Evolutionary conservation across 2,797 vertebrate species (phyloP), one percentile per base, ranked within the genome.

Genomic region (Lacerta bilineata): DNA sequence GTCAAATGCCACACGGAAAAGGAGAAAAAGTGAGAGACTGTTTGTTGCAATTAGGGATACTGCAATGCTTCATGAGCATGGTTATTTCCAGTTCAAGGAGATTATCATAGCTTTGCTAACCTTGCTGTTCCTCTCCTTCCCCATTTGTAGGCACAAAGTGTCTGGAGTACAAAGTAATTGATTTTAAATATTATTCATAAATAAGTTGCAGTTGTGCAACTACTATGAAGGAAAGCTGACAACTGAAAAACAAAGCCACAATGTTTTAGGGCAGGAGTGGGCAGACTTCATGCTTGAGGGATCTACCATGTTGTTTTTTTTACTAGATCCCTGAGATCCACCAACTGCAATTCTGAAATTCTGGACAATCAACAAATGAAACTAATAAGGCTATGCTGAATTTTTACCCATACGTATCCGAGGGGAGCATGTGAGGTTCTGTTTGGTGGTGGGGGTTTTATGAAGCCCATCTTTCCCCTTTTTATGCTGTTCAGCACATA

Each of bases 1-100:
- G 94, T 95, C 94, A 94, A 87, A 88, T 93, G 90, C 90, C 88
- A 71, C 0, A 11, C 61, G 83, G 46, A 74, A 64, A 43, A 79
- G 77, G 61, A 87, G 92, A 68, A 68, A 43, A 84, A 86, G 91
- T 83, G 91, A 95, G 92, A 94, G 71, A 81, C 85, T 76, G 91
- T 91, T 95, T 18, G 17, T 29, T 79, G 29, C 72, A 46, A 91
- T 89, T 89, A 68, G 6, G 50, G 25, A 78, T 66, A 90, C 71
- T 10, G 87, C 64, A 87, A 39, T 87, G 71, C 77, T 88, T 89
- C 78, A 79, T 78, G 93, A 91, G 91, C 93, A 92, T 82, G 85
- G 29, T 46, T 91, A 74, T 92, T 91, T 93, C 36, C 79, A 90
- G 88, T 88, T 94, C 92, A 91, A 95, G 94, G 86, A 93, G 76